Percentiles rank a stretch among this genome's conserved stretches.
Evolutionary conservation across 2,888 invertebrate species (phyloP).

Genomic region (Orthosia cruda): DNA sequence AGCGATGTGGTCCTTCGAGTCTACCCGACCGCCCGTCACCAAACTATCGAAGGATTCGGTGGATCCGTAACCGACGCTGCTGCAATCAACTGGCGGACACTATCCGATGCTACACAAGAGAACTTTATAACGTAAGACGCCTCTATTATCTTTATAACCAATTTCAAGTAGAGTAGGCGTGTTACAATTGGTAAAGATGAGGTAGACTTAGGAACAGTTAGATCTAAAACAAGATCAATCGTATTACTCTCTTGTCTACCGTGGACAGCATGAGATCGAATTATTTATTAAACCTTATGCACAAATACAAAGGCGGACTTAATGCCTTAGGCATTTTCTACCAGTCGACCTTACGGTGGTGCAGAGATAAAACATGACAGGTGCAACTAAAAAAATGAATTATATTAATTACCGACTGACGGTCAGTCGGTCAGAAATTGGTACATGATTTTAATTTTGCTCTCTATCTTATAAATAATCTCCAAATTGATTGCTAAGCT

Average conservation of each 20-base stretch:
- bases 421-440: too few species aligned
- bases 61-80: constrained; percentile 96
- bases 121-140: constrained; percentile 79
- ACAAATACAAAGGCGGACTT: too few species aligned
- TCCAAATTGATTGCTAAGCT: constrained; percentile 21
- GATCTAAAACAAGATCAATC: not conserved
- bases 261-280: too few species aligned
- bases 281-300: too few species aligned
- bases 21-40: constrained; percentile 85
- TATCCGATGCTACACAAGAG: constrained; percentile 87
- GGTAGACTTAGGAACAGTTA: not conserved
- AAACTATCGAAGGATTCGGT: constrained; percentile 96
- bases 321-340: too few species aligned
- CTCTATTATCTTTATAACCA: too few species aligned
- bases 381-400: too few species aligned
- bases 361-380: too few species aligned
- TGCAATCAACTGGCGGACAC: constrained; percentile 94
- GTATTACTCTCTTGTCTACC: not conserved
- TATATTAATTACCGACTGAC: too few species aligned
- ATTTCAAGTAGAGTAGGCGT: too few species aligned
- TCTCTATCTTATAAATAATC: not conserved
- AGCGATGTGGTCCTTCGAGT: constrained; percentile 74
- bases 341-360: too few species aligned
- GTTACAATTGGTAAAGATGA: not conserved
- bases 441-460: not conserved